These are phyloP conservation scores for Eunapius fragilis DNA, from an alignment of 37 sponge, comb jelly and placozoan species.

Conservation along the genomic window DNA sequence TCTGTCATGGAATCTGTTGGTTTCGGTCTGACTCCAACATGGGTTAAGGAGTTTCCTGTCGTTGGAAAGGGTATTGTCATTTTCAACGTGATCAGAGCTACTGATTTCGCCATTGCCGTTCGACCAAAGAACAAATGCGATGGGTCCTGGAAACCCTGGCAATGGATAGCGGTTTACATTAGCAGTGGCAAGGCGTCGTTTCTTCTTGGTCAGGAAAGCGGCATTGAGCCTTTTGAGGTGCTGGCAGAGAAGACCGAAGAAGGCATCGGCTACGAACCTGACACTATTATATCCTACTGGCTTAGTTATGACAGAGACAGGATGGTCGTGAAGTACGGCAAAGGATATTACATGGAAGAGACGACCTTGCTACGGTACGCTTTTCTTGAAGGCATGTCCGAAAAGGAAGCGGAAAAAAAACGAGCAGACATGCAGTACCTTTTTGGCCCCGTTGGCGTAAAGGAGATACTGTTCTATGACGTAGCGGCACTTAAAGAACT, in stretches of 20 bases:
- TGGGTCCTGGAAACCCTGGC: constrained; percentile 13
- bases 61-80: constrained; percentile 40
- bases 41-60: constrained; percentile 37
- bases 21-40: neutral
- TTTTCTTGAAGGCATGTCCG: constrained; percentile 9
- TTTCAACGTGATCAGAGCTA: constrained; percentile 20
- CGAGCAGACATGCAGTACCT: constrained; percentile 28
- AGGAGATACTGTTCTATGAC: constrained; percentile 46
- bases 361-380: constrained; percentile 46
- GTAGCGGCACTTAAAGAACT: neutral
- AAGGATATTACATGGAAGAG: constrained; percentile 72
- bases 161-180: constrained; percentile 50
- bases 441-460: constrained; percentile 20
- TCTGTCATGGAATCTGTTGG: neutral
- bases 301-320: constrained; percentile 62
- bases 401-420: neutral
- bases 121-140: neutral
- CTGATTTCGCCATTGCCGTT: constrained; percentile 43
- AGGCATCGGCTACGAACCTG: constrained; percentile 42
- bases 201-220: neutral
- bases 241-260: constrained; percentile 1
- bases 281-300: constrained; percentile 59
- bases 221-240: too few species aligned
- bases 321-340: constrained; percentile 68
- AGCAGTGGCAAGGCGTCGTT: constrained; percentile 9